These are phyloP conservation scores for Zoanthus gigantus DNA, from an alignment of 92 coral and sea anemone genomes.

Conservation along the genomic window DNA sequence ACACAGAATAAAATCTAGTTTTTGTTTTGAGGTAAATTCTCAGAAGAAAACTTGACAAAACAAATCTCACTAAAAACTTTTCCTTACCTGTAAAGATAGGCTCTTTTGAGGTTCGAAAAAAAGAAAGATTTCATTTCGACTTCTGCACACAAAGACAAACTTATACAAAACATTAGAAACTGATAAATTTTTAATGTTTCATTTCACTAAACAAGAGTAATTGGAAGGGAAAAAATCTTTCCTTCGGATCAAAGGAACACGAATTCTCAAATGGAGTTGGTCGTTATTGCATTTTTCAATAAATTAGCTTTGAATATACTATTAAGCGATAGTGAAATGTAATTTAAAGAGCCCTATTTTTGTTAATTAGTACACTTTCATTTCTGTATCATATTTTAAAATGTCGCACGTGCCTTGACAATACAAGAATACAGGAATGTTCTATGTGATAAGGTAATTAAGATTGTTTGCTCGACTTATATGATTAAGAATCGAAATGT, in stretches of 20 bases:
- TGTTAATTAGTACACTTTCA: conserved; percentile 68
- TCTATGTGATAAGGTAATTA: conserved; percentile 1
- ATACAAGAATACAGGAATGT: conserved; percentile 27
- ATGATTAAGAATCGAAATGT: conserved; percentile 22
- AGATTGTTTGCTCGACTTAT: neutral
- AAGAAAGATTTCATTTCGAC: conserved; percentile 5
- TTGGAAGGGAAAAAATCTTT: neutral
- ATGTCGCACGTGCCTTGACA: conserved; percentile 81
- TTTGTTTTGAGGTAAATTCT: neutral
- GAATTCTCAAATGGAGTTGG: neutral
- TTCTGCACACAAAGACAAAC: conserved; percentile 9
- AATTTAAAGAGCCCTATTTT: conserved; percentile 55
- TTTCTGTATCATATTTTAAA: conserved; percentile 57
- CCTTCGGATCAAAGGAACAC: neutral
- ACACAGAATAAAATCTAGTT: neutral
- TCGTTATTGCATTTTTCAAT: conserved; percentile 55
- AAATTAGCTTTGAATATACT: conserved; percentile 72
- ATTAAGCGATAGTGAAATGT: conserved; percentile 62
- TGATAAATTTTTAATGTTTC: conserved; percentile 36
- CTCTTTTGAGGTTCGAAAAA: conserved; percentile 18
- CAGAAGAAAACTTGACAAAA: neutral
- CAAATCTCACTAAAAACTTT: neutral
- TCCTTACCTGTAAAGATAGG: neutral
- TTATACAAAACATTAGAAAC: conserved; percentile 2
- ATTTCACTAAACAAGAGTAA: neutral